Base-by-base conservation (phyloP, 2,797 vertebrate genomes). In the Babyrousa celebensis region DNA sequence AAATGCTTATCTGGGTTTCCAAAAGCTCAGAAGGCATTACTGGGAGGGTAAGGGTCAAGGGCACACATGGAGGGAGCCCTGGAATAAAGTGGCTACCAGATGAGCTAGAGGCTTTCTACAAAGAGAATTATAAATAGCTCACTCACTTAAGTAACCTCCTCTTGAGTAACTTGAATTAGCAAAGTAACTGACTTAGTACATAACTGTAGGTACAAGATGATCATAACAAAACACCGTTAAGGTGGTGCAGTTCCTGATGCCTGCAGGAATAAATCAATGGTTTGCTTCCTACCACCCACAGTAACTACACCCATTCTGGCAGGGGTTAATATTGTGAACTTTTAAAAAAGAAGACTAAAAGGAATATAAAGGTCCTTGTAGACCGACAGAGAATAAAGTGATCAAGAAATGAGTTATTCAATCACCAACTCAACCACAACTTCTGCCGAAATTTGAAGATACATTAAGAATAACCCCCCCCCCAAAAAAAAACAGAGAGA, bases 91-190 rank as follows among this genome's bases (percentile, higher is more conserved):
- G 6, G 23, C 68, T 21, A 21, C 48, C 54, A 27, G 58, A 83
- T 36, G 52, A 70, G 67, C 58, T 65, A 20, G n/a, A 89, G 32
- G 48, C 68, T 77, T 78, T 54, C 78, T 67, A 96, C 52, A 91
- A 92, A 70, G 7, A 78, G 82, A 84, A 89, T 70, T 63, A 75
- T 60, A 56, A 48, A 90, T 77, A 12, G 78, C 62, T 58, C 83
- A 72, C 80, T 87, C 91, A 67, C 75, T 65, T 84, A 82, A 97
- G 68, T 68, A 88, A 90, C 18, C 90, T 74, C 56, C 89, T 77
- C 43, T 67, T 27, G 77, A 68, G 77, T 67, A 74, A 78, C 2
- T 1, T 70, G 43, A 88, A 94, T 83, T 89, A 91, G 95, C 43
- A 48, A 78, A 93, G 18, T 83, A 90, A 82, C 40, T 54, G 27